Base-by-base conservation (phyloP, 2,888 invertebrate genomes). In the Nomada lathburiana region DNA sequence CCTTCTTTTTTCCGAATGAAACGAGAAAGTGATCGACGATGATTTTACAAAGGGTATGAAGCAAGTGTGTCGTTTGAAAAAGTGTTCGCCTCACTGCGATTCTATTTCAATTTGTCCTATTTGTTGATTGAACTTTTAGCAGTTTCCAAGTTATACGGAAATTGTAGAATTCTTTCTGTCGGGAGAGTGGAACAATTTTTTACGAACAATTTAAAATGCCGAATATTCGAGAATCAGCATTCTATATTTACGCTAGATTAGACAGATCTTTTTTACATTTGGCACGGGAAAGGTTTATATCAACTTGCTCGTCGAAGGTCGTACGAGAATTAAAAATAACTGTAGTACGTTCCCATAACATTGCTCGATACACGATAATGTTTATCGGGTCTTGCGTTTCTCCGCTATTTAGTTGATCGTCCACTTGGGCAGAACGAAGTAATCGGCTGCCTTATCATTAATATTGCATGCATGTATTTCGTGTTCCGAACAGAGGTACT, bases 321-420 rank as follows among this genome's bases (percentile, higher is more conserved):
- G 44, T 44, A 47, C 10, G 47, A 47, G 47, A 47, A 47, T 47
- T 47, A 47, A 47, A 47, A 47, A 47, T 47, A 47, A 47, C 47
- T 47, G 47, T 16, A 72, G 64, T 23, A 50, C 53, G 23, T 64
- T 85, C 71, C 53, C 68, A 72, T 71, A 64, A 64, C 52, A 73
- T 73, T 74, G 29, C 42, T 71, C 52, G 79, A 76, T 80, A 76
- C 76, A 75, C n/a, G 86, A 86, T 86, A 78, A 86, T 67, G 26
- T 76, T 86, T 86, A 86, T 85, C 84, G 63, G 44, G 36, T 9
- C 44, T 53, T 72, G n/a, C 52, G 50, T 50, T 47, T 50, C 44
- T 60, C 50, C 16, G 52, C 18, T 69, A 60, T 57, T 76, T 74
- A 59, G 70, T 84, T 81, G 72, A 83, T 81, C 73, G 73, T 81